Base-by-base conservation (phyloP, 2,888 invertebrate species). In the Anarsia innoxiella region DNA sequence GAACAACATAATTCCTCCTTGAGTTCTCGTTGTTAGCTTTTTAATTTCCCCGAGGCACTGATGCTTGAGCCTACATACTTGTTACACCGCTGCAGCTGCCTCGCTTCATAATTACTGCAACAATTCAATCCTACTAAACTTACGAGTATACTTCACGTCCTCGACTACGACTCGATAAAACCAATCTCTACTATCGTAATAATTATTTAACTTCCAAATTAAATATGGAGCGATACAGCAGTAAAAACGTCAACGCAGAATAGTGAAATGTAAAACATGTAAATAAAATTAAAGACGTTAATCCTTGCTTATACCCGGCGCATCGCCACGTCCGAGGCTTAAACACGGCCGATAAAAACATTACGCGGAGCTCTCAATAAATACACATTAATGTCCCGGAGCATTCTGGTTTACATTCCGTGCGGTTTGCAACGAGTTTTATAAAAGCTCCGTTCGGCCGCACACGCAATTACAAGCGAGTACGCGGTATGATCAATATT, bases 351-450 rank as follows among this genome's bases (percentile, higher is more conserved):
- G 79, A 83, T 83, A 83, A 83, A 83, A 84, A 84, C 82, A 83
- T 82, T 83, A 83, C 76, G 67, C 70, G 68, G 64, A 72, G 74
- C 75, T 70, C 72, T 69, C 82, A 80, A 84, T 84, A 84, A 84
- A 83, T 84, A 83, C 77, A 84, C 82, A 83, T 82, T 80, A 82
- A 75, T 73, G 82, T 82, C 82, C 69, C 59, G 66, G 56, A 68
- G 76, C 73, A 79, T 82, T 80, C 82, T 80, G 80, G 79, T 75
- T 74, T 78, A 77, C 80, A 79, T 83, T 82, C 83, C 79, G 71
- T 71, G 82, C 77, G 79, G 82, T 78, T 79, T 66, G 68, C 77
- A 72, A 75, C 82, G 74, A 79, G 83, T 82, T 83, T 78, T 80
- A 76, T 80, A 79, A 80, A 79, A 74, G 77, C 75, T 69, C 72